Evolutionary conservation across 2,113 vertebrate species (phyloP).

Genomic region (Entosphenus tridentatus): DNA sequence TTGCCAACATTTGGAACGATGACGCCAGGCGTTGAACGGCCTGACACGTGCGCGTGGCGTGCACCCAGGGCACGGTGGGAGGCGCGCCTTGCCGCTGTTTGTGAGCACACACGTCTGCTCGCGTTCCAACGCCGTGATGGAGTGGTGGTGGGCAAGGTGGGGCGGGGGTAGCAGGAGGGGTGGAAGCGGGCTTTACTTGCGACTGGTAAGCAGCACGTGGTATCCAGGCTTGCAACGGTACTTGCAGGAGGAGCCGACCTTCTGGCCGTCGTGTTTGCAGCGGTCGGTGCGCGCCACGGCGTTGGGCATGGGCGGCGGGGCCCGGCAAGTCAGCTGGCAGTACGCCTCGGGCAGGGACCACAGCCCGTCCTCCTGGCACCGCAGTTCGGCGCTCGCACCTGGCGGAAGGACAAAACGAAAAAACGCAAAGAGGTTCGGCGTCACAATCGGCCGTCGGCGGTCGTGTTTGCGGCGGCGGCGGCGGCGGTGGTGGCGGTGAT

Average conservation of each 20-base stretch:
- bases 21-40: too few relatives aligned
- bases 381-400: conserved; percentile 57
- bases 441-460: too few relatives aligned
- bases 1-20: too few relatives aligned
- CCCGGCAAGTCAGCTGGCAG: conserved; percentile 64
- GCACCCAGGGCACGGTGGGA: too few relatives aligned
- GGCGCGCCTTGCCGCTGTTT: too few relatives aligned
- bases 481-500: neutral
- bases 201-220: conserved; percentile 18
- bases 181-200: too few relatives aligned
- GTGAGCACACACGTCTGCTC: too few relatives aligned
- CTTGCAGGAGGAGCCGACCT: conserved; percentile 49
- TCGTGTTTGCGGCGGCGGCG: neutral
- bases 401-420: conserved; percentile 14
- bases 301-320: conserved; percentile 22
- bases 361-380: conserved; percentile 62
- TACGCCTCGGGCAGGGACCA: conserved; percentile 89
- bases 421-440: neutral
- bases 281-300: conserved; percentile 35
- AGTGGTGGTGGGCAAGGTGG: too few relatives aligned
- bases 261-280: conserved; percentile 39
- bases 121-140: too few relatives aligned
- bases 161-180: too few relatives aligned
- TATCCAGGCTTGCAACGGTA: conserved; percentile 71
- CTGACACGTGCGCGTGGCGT: too few relatives aligned